Conservation (phyloP, 2,888 invertebrate genomes). For the Drosophila flavopinicola region DNA sequence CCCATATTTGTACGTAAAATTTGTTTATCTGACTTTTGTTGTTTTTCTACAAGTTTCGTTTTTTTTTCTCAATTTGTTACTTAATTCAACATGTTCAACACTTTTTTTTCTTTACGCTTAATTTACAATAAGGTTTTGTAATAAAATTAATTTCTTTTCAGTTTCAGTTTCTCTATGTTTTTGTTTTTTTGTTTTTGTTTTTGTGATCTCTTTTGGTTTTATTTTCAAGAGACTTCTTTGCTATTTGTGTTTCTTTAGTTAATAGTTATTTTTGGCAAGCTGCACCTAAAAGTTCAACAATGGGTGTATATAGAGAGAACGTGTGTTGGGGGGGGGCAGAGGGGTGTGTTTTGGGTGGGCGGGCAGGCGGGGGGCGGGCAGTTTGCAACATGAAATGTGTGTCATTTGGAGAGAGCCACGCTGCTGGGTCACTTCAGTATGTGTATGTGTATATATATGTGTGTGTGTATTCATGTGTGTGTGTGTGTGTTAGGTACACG, state of each 20-base stretch:
- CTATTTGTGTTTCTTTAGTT: slow-evolving; percentile 14
- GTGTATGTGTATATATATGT: slow-evolving; percentile 8
- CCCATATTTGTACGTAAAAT: slow-evolving; percentile 73
- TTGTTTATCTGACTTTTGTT: slow-evolving; percentile 63
- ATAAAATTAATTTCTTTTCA: slow-evolving; percentile 55
- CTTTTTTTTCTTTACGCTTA: slow-evolving; percentile 61
- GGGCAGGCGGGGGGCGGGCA: slow-evolving; percentile 11
- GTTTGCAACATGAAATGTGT: slow-evolving; percentile 46
- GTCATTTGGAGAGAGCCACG: slow-evolving; percentile 41
- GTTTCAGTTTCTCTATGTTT: slow-evolving; percentile 22
- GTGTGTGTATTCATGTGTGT: slow-evolving; percentile 9
- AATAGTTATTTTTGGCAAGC: slow-evolving; percentile 62
- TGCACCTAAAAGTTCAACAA: slow-evolving; percentile 62
- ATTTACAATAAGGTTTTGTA: slow-evolving; percentile 82
- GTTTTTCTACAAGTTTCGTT: slow-evolving; percentile 74
- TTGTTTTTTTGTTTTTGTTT: slow-evolving; percentile 25
- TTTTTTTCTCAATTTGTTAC: slow-evolving; percentile 19
- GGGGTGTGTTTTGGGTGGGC: slow-evolving; percentile 9
- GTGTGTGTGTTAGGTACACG: slow-evolving; percentile 24
- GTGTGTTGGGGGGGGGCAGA: slow-evolving; percentile 2
- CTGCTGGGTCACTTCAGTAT: slow-evolving; percentile 30
- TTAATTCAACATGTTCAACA: slow-evolving; percentile 53
- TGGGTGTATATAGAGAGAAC: slow-evolving; percentile 27
- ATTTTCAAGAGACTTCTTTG: slow-evolving; percentile 22
- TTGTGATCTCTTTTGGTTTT: slow-evolving; percentile 13